Conservation (phyloP, 2,797 vertebrate genomes). For the Urophycis tenuis region DNA sequence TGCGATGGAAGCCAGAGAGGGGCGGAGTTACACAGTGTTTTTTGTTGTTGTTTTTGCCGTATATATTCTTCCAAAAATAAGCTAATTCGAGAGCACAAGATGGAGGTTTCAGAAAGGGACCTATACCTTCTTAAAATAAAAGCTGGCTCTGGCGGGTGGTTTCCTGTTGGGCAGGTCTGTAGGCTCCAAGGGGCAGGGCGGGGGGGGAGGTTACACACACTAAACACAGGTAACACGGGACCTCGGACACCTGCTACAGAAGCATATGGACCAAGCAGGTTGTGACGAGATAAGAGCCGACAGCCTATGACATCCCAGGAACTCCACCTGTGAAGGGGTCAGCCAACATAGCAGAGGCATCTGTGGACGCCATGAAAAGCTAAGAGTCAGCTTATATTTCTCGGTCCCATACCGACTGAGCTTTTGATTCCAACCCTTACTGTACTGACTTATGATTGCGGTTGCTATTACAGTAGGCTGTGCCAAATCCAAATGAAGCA, state of each 20-base stretch:
- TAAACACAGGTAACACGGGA: slow-evolving; percentile 34
- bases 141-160: slow-evolving; percentile 17
- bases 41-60: too few species aligned
- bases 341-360: slow-evolving; percentile 31
- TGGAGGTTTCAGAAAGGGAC: not conserved
- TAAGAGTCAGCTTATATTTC: slow-evolving; percentile 17
- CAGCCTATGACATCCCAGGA: slow-evolving; percentile 44
- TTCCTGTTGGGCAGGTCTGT: slow-evolving; percentile 10
- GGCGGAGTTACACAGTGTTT: too few species aligned
- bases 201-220: slow-evolving; percentile 13
- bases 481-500: not conserved
- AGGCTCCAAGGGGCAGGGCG: slow-evolving; percentile 27
- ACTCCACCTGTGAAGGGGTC: slow-evolving; percentile 45
- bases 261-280: slow-evolving; percentile 49
- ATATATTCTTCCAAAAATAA: too few species aligned
- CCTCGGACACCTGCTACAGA: slow-evolving; percentile 44
- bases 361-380: slow-evolving; percentile 28
- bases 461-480: not conserved
- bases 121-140: slow-evolving; percentile 38
- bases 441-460: not conserved
- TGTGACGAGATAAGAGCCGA: slow-evolving; percentile 53
- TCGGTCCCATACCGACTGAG: not conserved
- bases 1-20: too few species aligned
- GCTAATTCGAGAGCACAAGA: too few species aligned
- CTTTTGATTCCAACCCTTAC: not conserved